Conservation (phyloP, 1,140 invertebrate species). For the Drosophila albomicans region DNA sequence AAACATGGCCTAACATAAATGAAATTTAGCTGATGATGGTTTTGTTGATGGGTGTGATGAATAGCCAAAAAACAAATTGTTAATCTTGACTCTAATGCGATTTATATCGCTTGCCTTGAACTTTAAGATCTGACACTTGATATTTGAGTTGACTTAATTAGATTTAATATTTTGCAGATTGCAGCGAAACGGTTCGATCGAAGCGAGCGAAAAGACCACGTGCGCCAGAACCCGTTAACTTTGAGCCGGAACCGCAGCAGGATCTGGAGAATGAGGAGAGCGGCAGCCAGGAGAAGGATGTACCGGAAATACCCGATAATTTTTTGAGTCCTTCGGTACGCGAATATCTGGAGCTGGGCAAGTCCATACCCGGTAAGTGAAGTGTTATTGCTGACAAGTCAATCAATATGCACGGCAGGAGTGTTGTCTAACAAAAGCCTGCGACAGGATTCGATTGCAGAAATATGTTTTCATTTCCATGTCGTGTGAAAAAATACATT, state of each 20-base stretch:
- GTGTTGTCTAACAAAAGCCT: conserved; percentile 11
- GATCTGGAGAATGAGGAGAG: conserved; percentile 89
- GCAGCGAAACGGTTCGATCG: conserved; percentile 85
- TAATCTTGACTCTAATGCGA: conserved; percentile 65
- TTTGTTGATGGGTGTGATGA: conserved; percentile 19
- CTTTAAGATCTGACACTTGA: conserved; percentile 66
- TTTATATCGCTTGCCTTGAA: conserved; percentile 66
- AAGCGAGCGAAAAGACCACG: conserved; percentile 87
- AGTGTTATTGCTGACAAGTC: conserved; percentile 44
- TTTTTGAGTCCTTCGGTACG: conserved; percentile 93
- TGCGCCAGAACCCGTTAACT: conserved; percentile 87
- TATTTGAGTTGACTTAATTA: conserved; percentile 16
- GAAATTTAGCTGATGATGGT: conserved; percentile 26
- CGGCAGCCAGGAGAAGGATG: conserved; percentile 84
- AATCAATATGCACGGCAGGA: conserved; percentile 42
- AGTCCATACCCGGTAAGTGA: conserved; percentile 92
- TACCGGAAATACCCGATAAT: conserved; percentile 89
- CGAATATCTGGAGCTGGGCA: conserved; percentile 93
- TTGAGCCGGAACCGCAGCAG: conserved; percentile 88
- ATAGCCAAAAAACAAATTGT: conserved; percentile 27
- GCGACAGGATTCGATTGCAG: conserved; percentile 5
- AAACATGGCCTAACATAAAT: conserved; percentile 55
- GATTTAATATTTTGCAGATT: conserved; percentile 80
- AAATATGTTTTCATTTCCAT: conserved; percentile 26
- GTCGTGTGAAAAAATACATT: background rate